Percentiles rank a stretch among this genome's conserved stretches.
Conservation (phyloP, 2,797 vertebrate genomes). For the Cygnus olor region DNA sequence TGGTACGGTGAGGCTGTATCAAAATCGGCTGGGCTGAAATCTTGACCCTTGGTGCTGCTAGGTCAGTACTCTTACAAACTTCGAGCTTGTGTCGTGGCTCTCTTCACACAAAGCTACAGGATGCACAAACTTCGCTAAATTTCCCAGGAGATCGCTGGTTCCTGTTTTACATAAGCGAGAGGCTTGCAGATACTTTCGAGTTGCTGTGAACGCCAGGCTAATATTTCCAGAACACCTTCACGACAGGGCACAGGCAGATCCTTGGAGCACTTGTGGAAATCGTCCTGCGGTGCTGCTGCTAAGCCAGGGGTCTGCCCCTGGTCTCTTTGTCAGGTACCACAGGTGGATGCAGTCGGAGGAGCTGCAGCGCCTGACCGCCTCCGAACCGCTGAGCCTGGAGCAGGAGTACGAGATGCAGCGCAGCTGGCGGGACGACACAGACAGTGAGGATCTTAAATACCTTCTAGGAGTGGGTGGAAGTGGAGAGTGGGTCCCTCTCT, state of each 20-base stretch:
- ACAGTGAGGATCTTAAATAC: constrained; percentile 82
- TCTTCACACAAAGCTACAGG: background rate
- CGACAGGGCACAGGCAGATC: background rate
- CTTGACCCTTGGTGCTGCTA: background rate
- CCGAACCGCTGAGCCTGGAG: constrained; percentile 90
- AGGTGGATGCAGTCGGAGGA: constrained; percentile 94
- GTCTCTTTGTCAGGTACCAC: constrained; percentile 83
- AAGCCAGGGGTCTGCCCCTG: background rate
- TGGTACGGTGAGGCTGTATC: background rate
- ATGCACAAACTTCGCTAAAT: background rate
- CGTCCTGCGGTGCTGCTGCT: background rate
- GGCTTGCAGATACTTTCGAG: background rate
- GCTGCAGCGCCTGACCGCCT: constrained; percentile 91
- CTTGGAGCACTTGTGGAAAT: background rate
- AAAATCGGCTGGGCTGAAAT: accelerated
- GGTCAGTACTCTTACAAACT: background rate
- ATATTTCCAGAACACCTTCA: background rate
- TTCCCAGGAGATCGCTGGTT: background rate
- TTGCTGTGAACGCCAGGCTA: background rate
- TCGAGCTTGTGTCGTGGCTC: accelerated
- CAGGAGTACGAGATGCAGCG: constrained; percentile 94
- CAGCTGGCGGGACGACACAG: constrained; percentile 90
- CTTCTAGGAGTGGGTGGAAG: background rate
- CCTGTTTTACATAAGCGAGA: background rate
- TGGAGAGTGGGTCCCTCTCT: background rate